These are phyloP conservation scores for Rallus limicola DNA, from an alignment of 2,113 vertebrate species.

Conservation along the genomic window DNA sequence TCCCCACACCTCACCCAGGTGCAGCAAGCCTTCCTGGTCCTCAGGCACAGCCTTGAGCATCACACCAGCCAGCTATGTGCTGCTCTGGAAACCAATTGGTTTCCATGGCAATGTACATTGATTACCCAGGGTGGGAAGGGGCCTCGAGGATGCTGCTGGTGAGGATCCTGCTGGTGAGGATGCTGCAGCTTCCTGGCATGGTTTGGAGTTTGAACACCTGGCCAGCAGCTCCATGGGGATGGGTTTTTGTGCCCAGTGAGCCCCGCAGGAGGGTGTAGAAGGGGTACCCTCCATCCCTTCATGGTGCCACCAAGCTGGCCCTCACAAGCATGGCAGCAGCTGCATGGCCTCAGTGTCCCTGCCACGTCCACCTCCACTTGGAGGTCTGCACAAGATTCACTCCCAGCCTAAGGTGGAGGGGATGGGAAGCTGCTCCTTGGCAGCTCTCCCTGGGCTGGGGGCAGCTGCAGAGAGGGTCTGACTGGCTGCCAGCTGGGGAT, in stretches of 20 bases:
- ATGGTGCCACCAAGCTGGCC: neutral
- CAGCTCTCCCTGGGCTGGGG: neutral
- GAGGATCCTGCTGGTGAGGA: neutral
- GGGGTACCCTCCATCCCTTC: neutral
- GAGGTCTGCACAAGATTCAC: neutral
- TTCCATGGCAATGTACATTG: constrained; percentile 44
- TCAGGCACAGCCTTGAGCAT: neutral
- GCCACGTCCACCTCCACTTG: accelerated
- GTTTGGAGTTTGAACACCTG: neutral
- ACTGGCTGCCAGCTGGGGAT: neutral
- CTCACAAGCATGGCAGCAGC: neutral
- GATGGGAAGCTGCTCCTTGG: neutral
- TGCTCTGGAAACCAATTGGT: constrained; percentile 7
- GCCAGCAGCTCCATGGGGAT: accelerated
- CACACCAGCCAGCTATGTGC: neutral
- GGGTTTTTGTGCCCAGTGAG: neutral
- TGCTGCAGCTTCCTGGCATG: neutral
- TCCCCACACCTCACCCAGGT: neutral
- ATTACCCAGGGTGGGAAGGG: neutral
- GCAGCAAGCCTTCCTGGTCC: neutral
- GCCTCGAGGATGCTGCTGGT: neutral
- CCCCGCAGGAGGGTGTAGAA: accelerated
- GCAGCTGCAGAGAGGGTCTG: neutral
- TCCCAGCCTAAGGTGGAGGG: neutral
- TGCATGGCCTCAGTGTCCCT: accelerated